Conservation (phyloP, 2,113 vertebrate genomes). For the Raphicerus campestris region DNA sequence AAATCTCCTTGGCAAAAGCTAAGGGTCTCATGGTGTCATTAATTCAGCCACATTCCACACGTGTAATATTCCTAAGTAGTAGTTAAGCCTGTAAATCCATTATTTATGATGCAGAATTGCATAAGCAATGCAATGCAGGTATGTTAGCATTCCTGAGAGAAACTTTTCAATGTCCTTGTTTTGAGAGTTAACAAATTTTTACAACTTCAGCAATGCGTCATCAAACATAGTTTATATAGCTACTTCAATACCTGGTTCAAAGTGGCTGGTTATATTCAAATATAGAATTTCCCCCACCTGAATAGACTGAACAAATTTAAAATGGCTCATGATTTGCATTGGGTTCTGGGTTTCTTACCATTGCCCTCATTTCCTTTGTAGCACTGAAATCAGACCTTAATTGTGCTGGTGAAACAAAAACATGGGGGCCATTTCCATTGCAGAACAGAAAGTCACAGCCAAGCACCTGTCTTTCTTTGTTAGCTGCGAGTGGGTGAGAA, state of each 20-base stretch:
- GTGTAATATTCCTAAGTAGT: conserved; percentile 44
- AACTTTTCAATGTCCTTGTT: conserved; percentile 44
- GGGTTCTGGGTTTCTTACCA: conserved; percentile 51
- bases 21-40: conserved; percentile 56
- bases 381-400: conserved; percentile 31
- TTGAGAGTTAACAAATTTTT: conserved; percentile 36
- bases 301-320: conserved; percentile 54
- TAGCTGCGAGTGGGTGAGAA: background rate
- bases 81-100: conserved; percentile 61
- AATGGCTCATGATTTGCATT: conserved; percentile 67
- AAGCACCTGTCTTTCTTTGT: conserved; percentile 41
- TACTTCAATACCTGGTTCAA: background rate
- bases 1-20: conserved; percentile 9
- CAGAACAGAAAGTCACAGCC: conserved; percentile 65
- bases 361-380: conserved; percentile 23
- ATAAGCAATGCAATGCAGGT: background rate
- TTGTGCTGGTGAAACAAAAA: conserved; percentile 56
- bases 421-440: conserved; percentile 8
- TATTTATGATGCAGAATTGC: conserved; percentile 63
- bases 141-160: conserved; percentile 44
- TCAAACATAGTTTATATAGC: conserved; percentile 16
- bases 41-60: conserved; percentile 53
- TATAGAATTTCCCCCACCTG: conserved; percentile 37
- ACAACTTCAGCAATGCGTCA: background rate
- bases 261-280: conserved; percentile 57